These are phyloP conservation scores for Rostratula benghalensis DNA, from an alignment of 2,113 vertebrate species.

Conservation along the genomic window DNA sequence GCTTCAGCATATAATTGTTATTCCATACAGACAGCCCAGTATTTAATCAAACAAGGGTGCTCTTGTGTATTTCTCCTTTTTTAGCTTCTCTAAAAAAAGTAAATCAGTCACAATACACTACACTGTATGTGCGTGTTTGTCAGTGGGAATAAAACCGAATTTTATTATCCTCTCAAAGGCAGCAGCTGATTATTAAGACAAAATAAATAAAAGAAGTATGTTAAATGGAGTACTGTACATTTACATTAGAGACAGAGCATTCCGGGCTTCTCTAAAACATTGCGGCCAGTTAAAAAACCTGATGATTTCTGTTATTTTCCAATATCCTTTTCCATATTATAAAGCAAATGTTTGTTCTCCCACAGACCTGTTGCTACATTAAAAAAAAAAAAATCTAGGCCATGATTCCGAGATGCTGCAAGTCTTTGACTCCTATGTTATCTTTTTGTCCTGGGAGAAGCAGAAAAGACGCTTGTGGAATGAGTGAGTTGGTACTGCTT, in stretches of 20 bases:
- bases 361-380: not conserved
- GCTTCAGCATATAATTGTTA: slow-evolving; percentile 52
- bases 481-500: slow-evolving; percentile 46
- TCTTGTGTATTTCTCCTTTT: slow-evolving; percentile 40
- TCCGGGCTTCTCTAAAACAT: not conserved
- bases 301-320: not conserved
- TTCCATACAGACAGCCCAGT: slow-evolving; percentile 55
- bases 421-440: slow-evolving; percentile 2
- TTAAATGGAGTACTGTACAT: slow-evolving; percentile 30
- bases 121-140: not conserved
- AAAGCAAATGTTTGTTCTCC: not conserved
- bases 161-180: slow-evolving; percentile 34
- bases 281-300: not conserved
- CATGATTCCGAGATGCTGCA: not conserved
- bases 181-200: slow-evolving; percentile 16
- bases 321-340: not conserved
- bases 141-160: slow-evolving; percentile 17
- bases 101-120: not conserved
- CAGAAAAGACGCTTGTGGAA: slow-evolving; percentile 30
- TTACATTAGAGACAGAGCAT: not conserved
- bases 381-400: not conserved
- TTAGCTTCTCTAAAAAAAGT: slow-evolving; percentile 25
- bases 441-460: slow-evolving; percentile 36
- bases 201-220: slow-evolving; percentile 21
- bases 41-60: slow-evolving; percentile 56